These are phyloP conservation scores for Fragum sueziense DNA, from an alignment of 2,888 invertebrate genomes.

Conservation along the genomic window DNA sequence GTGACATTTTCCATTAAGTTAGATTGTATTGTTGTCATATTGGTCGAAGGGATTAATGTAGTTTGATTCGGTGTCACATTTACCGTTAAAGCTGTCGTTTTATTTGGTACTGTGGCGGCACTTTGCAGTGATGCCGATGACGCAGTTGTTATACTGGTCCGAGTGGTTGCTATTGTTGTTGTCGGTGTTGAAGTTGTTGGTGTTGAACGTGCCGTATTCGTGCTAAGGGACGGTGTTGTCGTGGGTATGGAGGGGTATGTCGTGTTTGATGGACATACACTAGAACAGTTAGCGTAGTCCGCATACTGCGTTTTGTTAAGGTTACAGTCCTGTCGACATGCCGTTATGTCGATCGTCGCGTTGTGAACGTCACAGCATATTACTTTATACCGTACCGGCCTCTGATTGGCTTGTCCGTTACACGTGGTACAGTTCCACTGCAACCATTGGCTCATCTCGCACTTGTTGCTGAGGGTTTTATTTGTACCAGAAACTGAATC, in stretches of 20 bases:
- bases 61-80: too few species aligned
- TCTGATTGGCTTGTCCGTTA: neutral
- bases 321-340: neutral
- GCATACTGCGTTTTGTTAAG: neutral
- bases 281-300: neutral
- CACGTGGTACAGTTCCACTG: slow-evolving; percentile 3
- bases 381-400: neutral
- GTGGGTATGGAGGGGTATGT: neutral
- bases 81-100: too few species aligned
- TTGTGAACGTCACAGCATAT: neutral
- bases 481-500: neutral
- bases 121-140: too few species aligned
- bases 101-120: too few species aligned
- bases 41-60: neutral
- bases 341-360: neutral
- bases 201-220: too few species aligned
- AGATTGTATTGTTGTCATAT: neutral
- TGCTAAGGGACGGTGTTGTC: neutral
- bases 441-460: slow-evolving; percentile 2
- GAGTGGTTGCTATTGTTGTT: too few species aligned
- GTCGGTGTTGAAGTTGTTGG: too few species aligned
- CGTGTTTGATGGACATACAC: neutral
- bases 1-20: too few species aligned
- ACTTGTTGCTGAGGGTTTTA: neutral
- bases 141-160: too few species aligned